Percentiles rank a stretch among this genome's conserved stretches.
phyloP scores from a whole-genome alignment of 2,113 vertebrate genomes.

The Panthera tigris region DNA sequence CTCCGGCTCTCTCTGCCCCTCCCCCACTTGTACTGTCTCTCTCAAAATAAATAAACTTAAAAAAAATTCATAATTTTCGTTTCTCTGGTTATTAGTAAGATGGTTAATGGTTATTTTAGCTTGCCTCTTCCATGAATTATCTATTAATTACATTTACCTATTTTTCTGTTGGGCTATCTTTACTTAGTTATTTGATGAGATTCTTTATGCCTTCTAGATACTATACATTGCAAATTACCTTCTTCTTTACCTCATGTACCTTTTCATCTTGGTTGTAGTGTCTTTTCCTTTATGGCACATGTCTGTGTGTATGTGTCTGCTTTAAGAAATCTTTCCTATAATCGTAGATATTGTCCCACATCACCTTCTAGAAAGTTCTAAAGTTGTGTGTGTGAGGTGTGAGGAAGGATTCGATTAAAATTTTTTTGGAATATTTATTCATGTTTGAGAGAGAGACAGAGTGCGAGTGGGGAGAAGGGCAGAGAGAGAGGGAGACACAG shows the following conservation, averaged over 20 bases:
- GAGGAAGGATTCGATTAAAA: neutral
- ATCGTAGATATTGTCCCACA: neutral
- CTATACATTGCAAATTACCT: neutral
- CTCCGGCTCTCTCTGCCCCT: too few species aligned
- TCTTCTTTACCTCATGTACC: neutral
- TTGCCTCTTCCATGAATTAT: neutral
- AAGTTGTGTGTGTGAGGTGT: neutral
- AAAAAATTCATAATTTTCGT: neutral
- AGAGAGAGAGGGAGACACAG: too few species aligned
- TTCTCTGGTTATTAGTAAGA: neutral
- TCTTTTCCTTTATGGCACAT: neutral
- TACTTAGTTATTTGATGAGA: neutral
- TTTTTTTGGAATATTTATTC: too few species aligned
- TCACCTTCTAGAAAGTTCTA: neutral
- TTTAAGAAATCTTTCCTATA: neutral
- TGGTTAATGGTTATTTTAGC: neutral
- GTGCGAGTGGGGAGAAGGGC: too few species aligned
- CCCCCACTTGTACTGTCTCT: too few species aligned
- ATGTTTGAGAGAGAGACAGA: too few species aligned
- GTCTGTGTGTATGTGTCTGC: neutral
- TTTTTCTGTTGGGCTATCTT: neutral
- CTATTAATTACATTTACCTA: neutral
- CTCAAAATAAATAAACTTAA: too few species aligned
- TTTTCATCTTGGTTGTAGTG: neutral
- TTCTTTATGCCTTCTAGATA: neutral